Evolutionary conservation across 2,113 vertebrate genomes (phyloP), one percentile per base, ranked within the genome.

Genomic region (Uropsilus gracilis): DNA sequence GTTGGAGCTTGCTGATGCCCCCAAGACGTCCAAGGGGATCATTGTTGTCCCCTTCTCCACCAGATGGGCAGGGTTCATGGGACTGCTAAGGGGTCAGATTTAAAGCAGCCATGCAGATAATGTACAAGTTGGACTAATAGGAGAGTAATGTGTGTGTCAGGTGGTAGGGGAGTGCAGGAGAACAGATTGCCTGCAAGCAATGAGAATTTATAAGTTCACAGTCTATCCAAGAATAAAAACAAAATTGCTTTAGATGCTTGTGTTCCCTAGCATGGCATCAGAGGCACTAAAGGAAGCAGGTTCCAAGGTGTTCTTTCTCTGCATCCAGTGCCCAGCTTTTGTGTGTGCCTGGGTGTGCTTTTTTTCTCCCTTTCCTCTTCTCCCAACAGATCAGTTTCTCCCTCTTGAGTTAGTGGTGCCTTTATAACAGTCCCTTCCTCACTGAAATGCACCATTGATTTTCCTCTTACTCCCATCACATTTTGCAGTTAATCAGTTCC

Each of bases 401-500:
- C 48, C 72, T 42, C 81, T 14, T 81, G 59, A 37, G 26, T 17
- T 16, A 76, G 30, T 44, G 42, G 14, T 50, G 86, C 13, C 17
- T 42, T 57, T 26, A 9, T 55, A n/a, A 17, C 1, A 44, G 85
- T 55, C 46, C 72, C 80, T 39, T 76, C 48, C 68, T 64, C 59
- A 7, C 30, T 46, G 44, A 71, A 68, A 26, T 64, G 78, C 75
- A 46, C 11, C 64, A 44, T 66, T 71, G 89, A 80, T 92, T 92
- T 82, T 59, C 55, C 48, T 71, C n/a, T 88, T 85, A 68, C 44
- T 90, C 72, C 24, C 28, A 10, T 73, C 5, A 7, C 17, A 6
- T 80, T 90, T 82, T 37, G 46, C 44, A 34, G 55, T 76, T 94
- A 89, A 89, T 95, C 93, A n/a, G 57, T 63, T 71, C 76, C 80